Evolutionary conservation across 1,140 invertebrate genomes (phyloP).

Genomic region (Apis dorsata): DNA sequence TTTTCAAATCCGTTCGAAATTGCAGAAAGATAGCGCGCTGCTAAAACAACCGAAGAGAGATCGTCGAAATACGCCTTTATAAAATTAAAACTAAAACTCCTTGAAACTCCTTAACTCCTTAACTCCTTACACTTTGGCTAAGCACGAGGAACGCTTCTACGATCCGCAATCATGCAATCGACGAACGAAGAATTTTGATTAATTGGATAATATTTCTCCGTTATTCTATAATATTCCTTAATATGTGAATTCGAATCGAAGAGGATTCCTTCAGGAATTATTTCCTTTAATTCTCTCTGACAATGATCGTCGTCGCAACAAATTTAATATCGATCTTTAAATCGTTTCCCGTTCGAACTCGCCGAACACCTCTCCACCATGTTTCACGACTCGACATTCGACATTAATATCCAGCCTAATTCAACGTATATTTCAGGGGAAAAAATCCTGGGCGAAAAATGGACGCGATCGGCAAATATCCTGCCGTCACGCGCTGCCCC

Average conservation of each 20-base stretch:
- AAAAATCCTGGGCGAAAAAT: not conserved
- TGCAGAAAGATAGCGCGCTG: not conserved
- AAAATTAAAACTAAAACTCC: not conserved
- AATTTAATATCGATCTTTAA: too few species aligned
- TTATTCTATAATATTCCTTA: too few species aligned
- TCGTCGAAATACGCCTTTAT: not conserved
- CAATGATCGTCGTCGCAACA: too few species aligned
- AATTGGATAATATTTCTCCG: too few species aligned
- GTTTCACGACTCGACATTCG: too few species aligned
- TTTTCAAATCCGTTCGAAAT: constrained; percentile 14
- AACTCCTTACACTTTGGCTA: not conserved
- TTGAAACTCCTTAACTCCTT: not conserved
- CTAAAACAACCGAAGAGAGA: not conserved
- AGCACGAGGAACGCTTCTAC: not conserved
- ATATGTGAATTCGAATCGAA: too few species aligned
- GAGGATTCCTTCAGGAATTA: too few species aligned
- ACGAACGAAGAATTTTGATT: not conserved
- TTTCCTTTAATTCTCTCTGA: too few species aligned
- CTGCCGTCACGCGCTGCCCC: not conserved
- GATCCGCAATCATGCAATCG: not conserved
- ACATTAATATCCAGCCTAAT: not conserved
- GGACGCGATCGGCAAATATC: not conserved
- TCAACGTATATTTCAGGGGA: too few species aligned
- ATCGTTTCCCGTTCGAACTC: too few species aligned
- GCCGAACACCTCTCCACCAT: too few species aligned